Conservation (phyloP, 2,888 invertebrate species). For the Acholoe squamosa region DNA sequence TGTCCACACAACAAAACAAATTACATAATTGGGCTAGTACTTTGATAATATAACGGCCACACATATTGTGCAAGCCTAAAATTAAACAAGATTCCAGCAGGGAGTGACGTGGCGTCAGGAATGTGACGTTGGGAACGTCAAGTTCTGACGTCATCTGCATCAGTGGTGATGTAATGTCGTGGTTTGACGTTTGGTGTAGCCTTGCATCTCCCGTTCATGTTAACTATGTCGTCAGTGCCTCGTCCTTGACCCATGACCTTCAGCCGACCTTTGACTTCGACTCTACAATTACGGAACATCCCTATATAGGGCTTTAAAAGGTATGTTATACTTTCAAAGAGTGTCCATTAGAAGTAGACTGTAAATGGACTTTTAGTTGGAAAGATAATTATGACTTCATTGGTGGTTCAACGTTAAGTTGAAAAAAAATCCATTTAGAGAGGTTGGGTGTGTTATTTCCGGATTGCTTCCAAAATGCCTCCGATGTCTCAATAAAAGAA, state of each 20-base stretch:
- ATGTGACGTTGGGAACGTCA: constrained; percentile 1
- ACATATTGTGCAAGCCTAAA: not conserved
- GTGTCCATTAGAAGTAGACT: not conserved
- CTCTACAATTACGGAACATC: not conserved
- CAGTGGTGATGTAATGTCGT: not conserved
- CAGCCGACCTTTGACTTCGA: constrained; percentile 43
- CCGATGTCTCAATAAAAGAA: no score
- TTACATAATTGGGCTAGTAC: no score
- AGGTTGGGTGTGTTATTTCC: no score
- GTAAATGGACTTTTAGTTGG: no score
- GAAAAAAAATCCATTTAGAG: no score
- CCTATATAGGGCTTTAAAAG: not conserved
- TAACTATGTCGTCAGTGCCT: constrained; percentile 13
- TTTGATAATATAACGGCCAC: not conserved
- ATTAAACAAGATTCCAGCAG: not conserved
- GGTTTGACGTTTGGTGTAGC: constrained; percentile 46
- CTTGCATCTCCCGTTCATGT: constrained; percentile 52
- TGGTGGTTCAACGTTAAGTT: no score
- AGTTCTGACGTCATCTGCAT: not conserved
- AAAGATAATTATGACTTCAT: no score
- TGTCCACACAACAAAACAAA: no score
- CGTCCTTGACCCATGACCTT: constrained; percentile 60
- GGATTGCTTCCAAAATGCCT: no score
- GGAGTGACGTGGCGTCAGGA: not conserved
- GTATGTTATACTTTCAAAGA: constrained; percentile 16